Conservation (phyloP, 2,113 vertebrate genomes). For the Esox niger region DNA sequence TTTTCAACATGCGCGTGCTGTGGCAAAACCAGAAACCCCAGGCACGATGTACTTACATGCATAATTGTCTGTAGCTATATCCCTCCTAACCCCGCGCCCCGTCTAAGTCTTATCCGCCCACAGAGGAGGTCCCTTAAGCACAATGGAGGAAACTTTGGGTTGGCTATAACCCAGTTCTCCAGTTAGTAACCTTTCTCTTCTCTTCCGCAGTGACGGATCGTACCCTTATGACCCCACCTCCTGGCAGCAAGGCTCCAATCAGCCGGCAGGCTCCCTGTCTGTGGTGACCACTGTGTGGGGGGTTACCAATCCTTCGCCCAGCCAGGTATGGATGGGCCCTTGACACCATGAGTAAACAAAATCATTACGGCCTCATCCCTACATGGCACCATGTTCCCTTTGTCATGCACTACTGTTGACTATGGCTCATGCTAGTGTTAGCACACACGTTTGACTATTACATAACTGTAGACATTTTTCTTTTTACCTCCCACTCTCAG, state of each 20-base stretch:
- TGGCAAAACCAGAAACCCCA: too few species aligned
- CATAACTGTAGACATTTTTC: too few species aligned
- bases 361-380: too few species aligned
- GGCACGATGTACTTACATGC: too few species aligned
- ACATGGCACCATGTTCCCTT: too few species aligned
- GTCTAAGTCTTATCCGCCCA: background rate
- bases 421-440: too few species aligned
- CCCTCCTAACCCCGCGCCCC: background rate
- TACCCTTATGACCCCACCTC: slow-evolving; percentile 69
- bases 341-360: background rate
- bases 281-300: slow-evolving; percentile 96
- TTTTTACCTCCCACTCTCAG: slow-evolving; percentile 51
- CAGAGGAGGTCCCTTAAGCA: background rate
- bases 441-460: too few species aligned
- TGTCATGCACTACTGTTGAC: too few species aligned
- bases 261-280: slow-evolving; percentile 87
- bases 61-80: background rate
- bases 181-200: background rate
- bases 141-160: background rate
- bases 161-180: background rate
- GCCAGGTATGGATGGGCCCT: slow-evolving; percentile 77
- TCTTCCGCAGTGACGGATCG: slow-evolving; percentile 59
- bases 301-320: slow-evolving; percentile 87
- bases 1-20: too few species aligned
- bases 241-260: slow-evolving; percentile 84